Base-by-base conservation (phyloP, 2,113 vertebrate species). In the Ctenomys sociabilis region DNA sequence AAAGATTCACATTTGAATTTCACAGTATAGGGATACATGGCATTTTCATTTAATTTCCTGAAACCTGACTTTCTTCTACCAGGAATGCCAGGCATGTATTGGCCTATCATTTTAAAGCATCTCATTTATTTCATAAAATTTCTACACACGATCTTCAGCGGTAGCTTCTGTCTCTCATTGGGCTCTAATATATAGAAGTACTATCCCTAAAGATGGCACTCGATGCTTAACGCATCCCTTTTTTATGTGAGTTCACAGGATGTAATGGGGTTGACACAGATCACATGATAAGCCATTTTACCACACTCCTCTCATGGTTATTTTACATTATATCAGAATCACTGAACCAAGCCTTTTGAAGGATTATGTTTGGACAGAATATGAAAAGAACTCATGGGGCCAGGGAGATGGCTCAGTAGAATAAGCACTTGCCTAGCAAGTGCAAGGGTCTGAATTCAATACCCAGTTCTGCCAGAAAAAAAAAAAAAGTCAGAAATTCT, bases 41-140 rank as follows among this genome's bases (percentile, higher is more conserved):
- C 3, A 9, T 95, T 83, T 81, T 85, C 10, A 61, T 75, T 96
- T 94, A 85, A 95, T 81, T 77, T 82, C 57, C 52, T 63, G 11
- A 5, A 94, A 26, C 45, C 52, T 85, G n/a, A 12, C 14, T 96
- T 88, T 88, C 24, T 7, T 85, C 64, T 93, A 16, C 93, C 26
- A 68, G 63, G 64, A 85, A 93, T 12, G 19, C 30, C 16, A 68
- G 54, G 28, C 45, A 90, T 4, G 7, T 1, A 57, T 45, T 92
- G 52, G 43, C 26, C 66, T 89, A 37, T 77, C 37, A 8, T 37
- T 43, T 90, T 78, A 30, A 80, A 52, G 64, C 3, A 86, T 80
- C 26, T 94, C 26, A 88, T n/a, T 91, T 91, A 85, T 14, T 45
- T 54, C 64, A 57, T 88, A 91, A 63, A 52, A 70, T 37, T 91